Evolutionary conservation across 2,797 vertebrate species (phyloP).

Genomic region (Pogoniulus pusillus): DNA sequence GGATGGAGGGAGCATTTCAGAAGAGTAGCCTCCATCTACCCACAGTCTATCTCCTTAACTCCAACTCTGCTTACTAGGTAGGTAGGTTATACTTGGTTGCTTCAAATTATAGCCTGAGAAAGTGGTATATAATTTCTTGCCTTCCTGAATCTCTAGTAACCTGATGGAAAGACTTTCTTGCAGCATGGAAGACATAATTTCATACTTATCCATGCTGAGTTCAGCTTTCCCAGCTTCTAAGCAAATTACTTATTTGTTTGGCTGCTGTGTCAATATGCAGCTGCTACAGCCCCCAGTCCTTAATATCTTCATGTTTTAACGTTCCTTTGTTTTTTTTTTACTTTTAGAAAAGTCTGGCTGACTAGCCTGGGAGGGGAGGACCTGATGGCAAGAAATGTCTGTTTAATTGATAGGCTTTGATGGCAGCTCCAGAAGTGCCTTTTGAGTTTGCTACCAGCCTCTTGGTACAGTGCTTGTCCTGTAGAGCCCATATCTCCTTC

Average conservation of each 20-base stretch:
- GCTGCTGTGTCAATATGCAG: neutral
- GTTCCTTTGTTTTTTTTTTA: neutral
- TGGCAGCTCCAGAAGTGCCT: neutral
- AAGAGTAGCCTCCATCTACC: neutral
- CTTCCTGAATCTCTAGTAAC: neutral
- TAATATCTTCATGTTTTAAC: neutral
- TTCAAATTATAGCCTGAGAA: neutral
- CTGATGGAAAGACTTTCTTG: neutral
- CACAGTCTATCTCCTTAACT: neutral
- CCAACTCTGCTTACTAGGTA: neutral
- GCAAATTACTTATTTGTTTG: neutral
- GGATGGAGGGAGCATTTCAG: neutral
- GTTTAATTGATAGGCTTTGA: neutral
- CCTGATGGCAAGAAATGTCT: neutral
- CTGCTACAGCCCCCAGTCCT: neutral
- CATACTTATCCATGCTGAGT: neutral
- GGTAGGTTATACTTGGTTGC: neutral
- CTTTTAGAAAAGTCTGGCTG: neutral
- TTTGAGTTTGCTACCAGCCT: neutral
- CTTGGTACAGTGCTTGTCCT: neutral
- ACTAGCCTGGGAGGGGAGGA: neutral
- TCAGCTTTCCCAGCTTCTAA: neutral
- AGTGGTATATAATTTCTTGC: neutral
- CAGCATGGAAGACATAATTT: neutral
- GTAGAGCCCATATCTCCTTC: neutral